These are phyloP conservation scores for Lymantria dispar DNA, from an alignment of 2,888 invertebrate species.

Conservation along the genomic window DNA sequence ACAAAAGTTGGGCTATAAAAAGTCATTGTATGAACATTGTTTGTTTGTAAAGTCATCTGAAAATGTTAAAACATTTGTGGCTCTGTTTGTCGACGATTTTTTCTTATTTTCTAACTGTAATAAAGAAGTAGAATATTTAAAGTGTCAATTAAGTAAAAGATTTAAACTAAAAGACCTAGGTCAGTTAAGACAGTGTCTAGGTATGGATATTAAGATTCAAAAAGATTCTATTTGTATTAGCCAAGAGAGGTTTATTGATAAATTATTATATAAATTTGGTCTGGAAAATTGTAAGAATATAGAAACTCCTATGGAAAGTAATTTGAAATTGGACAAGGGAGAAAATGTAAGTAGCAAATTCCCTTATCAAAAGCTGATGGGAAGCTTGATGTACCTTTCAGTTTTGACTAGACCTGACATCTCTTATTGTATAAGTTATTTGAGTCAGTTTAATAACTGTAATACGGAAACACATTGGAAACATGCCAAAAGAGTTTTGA, in stretches of 20 bases:
- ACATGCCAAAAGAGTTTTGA: no score
- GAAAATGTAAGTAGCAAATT: no score
- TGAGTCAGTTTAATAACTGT: no score
- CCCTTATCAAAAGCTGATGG: no score
- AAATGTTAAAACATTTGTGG: no score
- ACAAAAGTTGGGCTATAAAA: neutral
- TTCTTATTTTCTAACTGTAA: conserved; percentile 13
- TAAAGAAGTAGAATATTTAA: conserved; percentile 7
- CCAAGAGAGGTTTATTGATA: conserved; percentile 7
- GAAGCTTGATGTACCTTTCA: no score
- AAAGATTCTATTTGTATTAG: neutral
- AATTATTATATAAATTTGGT: conserved; percentile 17
- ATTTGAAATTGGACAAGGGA: conserved; percentile 15
- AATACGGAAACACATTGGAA: no score
- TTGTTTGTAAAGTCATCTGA: conserved; percentile 6
- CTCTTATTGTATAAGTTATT: no score
- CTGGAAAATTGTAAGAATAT: conserved; percentile 8
- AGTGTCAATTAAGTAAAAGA: no score
- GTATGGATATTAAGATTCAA: conserved; percentile 5
- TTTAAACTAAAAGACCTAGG: no score
- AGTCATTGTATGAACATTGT: conserved; percentile 11
- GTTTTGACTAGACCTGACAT: no score
- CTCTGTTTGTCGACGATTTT: conserved; percentile 3
- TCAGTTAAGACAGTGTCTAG: no score
- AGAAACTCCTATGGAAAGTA: conserved; percentile 28